phyloP scores from a whole-genome alignment of 2,797 vertebrate genomes.

The Diglossa cyanea region DNA sequence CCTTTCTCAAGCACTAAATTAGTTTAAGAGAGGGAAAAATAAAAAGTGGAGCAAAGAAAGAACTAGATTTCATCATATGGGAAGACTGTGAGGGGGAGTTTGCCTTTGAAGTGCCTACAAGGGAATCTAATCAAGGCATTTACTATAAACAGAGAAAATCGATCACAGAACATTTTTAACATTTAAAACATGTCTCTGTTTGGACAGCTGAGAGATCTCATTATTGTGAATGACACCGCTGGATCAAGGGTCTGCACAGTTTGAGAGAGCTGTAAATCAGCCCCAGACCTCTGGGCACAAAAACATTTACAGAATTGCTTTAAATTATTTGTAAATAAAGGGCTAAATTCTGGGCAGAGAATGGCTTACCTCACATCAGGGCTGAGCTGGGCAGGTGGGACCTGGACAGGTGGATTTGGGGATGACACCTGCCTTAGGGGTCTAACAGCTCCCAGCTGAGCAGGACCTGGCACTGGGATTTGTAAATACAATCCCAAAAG shows the following conservation, averaged over 20 bases:
- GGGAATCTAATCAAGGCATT: constrained; percentile 65
- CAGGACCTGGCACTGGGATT: not conserved
- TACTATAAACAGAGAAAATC: constrained; percentile 65
- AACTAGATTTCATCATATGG: not conserved
- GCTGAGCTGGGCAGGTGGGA: not conserved
- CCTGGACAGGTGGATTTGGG: not conserved
- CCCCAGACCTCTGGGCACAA: constrained; percentile 29
- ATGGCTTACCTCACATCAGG: not conserved
- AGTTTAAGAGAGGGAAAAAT: constrained; percentile 26
- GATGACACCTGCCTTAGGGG: not conserved
- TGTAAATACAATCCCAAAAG: not conserved
- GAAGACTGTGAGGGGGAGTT: not conserved
- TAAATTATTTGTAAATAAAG: constrained; percentile 51
- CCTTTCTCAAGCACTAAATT: constrained; percentile 12
- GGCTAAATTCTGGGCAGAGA: not conserved
- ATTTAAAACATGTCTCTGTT: constrained; percentile 64
- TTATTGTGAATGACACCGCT: constrained; percentile 39
- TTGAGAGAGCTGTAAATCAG: constrained; percentile 63
- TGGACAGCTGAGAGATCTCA: constrained; percentile 65
- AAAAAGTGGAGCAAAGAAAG: constrained; percentile 16
- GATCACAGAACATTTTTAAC: constrained; percentile 62
- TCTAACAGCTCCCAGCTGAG: not conserved
- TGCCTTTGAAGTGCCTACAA: constrained; percentile 42
- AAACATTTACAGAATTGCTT: constrained; percentile 50
- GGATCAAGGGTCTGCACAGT: constrained; percentile 51